Conservation (phyloP, 23 tunicate genomes). For the Styela clava region DNA sequence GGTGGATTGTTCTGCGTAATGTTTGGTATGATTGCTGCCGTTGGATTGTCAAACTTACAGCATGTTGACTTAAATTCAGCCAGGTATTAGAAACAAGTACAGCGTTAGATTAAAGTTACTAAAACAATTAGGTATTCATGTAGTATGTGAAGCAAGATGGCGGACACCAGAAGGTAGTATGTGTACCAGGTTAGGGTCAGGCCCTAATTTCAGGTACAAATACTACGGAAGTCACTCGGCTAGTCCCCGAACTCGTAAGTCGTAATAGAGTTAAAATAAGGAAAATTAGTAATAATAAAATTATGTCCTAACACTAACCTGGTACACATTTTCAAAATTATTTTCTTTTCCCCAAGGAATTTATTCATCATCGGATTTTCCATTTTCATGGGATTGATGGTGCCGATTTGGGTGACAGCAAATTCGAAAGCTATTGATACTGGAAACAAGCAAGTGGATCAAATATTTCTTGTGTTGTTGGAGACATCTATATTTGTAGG, state of each 20-base stretch:
- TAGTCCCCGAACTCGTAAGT: no score
- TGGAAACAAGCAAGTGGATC: constrained; percentile 45
- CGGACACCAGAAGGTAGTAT: no score
- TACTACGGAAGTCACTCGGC: no score
- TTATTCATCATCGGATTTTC: constrained; percentile 67
- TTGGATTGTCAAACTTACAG: constrained; percentile 78
- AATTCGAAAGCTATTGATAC: constrained; percentile 58
- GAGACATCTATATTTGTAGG: constrained; percentile 67
- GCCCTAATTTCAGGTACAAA: no score
- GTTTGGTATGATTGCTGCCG: constrained; percentile 89
- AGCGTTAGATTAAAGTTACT: background rate
- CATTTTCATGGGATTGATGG: constrained; percentile 49
- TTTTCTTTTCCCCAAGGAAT: no score
- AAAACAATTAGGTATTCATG: background rate
- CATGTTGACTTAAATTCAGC: constrained; percentile 67
- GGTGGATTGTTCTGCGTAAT: constrained; percentile 85
- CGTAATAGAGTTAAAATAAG: no score
- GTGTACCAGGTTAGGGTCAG: no score
- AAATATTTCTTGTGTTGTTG: constrained; percentile 56
- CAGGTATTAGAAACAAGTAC: constrained; percentile 56
- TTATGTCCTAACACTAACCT: no score
- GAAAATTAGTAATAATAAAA: no score
- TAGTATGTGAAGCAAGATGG: background rate
- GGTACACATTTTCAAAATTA: no score
- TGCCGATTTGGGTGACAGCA: constrained; percentile 60